Conservation (phyloP, 2,888 invertebrate species). For the Morpho deidamia region DNA sequence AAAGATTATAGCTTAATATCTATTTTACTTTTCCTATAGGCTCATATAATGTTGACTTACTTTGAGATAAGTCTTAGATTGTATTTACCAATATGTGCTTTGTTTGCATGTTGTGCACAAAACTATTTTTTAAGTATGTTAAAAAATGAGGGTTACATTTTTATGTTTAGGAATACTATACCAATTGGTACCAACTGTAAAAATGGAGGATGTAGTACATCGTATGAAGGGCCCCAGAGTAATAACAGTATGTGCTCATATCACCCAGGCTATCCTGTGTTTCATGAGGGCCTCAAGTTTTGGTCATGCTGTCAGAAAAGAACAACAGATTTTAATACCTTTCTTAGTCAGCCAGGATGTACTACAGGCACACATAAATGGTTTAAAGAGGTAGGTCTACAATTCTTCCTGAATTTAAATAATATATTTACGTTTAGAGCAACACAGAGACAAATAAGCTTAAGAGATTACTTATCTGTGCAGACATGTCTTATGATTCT, state of each 20-base stretch:
- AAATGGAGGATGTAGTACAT: slow-evolving; percentile 87
- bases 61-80: no score
- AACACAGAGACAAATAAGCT: no score
- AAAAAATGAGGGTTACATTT: slow-evolving; percentile 10
- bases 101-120: no score
- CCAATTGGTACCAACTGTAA: slow-evolving; percentile 89
- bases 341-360: slow-evolving; percentile 96
- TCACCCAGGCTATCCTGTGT: slow-evolving; percentile 94
- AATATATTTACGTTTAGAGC: no score
- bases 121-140: no score
- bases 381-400: slow-evolving; percentile 81
- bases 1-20: no score
- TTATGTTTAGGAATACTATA: slow-evolving; percentile 38
- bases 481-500: no score
- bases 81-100: no score
- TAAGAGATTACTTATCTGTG: no score
- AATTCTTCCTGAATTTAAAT: not conserved
- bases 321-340: slow-evolving; percentile 95
- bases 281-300: slow-evolving; percentile 97
- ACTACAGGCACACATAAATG: slow-evolving; percentile 90
- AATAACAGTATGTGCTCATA: slow-evolving; percentile 82
- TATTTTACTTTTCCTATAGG: no score
- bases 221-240: slow-evolving; percentile 82
- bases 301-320: slow-evolving; percentile 97
- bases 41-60: no score